A percentile compares a stretch with the other conserved stretches of the same genome.
Conservation (phyloP, 1,140 invertebrate species). For the honey bee (Apis mellifera) region Amel_HAv3.1 CM009935.2:8618001-8618500, state of each 20-base stretch:
- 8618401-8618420: neutral
- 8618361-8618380: too few relatives aligned
- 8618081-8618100: neutral
- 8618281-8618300: neutral
- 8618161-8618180: conserved; percentile 54
- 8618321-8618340: neutral
- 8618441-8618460: too few relatives aligned
- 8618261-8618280: neutral
- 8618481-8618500: neutral
- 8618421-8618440: neutral
- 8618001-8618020: neutral
- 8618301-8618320: neutral
- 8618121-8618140: conserved; percentile 22
- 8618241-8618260: neutral
- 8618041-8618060: neutral
- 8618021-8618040: neutral
- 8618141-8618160: neutral
- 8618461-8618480: too few relatives aligned
- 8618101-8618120: neutral
- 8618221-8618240: conserved; percentile 10
- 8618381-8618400: too few relatives aligned
- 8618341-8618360: neutral
- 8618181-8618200: conserved; percentile 53
- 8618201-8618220: conserved; percentile 29
- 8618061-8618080: neutral